Evolutionary conservation across 2,797 vertebrate genomes (phyloP), one percentile per base, ranked within the genome.

Genomic region (Siniperca obscura): DNA sequence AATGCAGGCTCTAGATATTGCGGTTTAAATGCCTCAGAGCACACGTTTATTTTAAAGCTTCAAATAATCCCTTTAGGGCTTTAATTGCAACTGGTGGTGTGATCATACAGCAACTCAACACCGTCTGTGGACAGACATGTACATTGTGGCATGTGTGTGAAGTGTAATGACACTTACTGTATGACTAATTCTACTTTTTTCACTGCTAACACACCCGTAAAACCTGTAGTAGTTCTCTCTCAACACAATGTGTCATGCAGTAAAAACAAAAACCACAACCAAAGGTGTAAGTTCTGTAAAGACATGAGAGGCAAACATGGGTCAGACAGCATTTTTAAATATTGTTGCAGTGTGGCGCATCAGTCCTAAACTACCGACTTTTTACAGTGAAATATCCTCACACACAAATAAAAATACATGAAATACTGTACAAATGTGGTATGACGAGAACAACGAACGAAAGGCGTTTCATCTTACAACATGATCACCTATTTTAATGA

Each of bases 11-110:
- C 11, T 44, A 77, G 69, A 74, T 40, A n/a, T 25, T 83, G 83
- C 16, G 22, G 76, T 83, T 86, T 17, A 64, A 88, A 90, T 84
- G 64, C 86, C 85, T 89, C 3, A 0, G 82, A 78, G 9, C 76
- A 72, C 64, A 66, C 70, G 76, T 88, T 92, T 87, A 91, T 91
- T 93, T 87, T 86, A 87, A 87, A 91, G 82, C 86, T 85, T 74
- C n/a, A 70, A 66, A 89, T 89, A 87, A 86, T 87, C 81, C 81
- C 85, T 81, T 69, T 30, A 77, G 66, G 85, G 74, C n/a, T 86
- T 90, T 82, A 78, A 87, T 91, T 85, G 81, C 88, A 91, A 84
- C 44, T 84, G 72, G 66, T 52, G 81, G 83, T 90, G 82, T 90
- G 90, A 90, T 93, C 84, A 92, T 90, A 92, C 85, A 59, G 90